Percentiles rank a stretch among this genome's conserved stretches.
Conservation (phyloP, 2,888 invertebrate species). For the Diachrysia chrysitis region DNA sequence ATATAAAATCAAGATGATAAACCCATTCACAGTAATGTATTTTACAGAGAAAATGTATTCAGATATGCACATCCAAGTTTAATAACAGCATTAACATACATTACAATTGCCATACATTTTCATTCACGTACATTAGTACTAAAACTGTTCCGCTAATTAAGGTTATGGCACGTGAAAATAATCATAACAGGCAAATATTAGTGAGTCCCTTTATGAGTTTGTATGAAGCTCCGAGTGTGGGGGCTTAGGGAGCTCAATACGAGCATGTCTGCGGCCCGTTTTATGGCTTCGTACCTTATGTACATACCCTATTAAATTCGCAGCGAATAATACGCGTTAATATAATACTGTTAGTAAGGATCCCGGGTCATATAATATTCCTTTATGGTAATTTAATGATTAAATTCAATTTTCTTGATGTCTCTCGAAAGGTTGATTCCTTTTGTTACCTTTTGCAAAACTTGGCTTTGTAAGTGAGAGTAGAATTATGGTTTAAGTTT, state of each 20-base stretch:
- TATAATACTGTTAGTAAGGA: conserved; percentile 28
- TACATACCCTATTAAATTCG: conserved; percentile 68
- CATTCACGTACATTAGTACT: conserved; percentile 55
- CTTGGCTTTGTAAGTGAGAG: neutral
- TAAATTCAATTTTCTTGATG: conserved; percentile 41
- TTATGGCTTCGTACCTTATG: conserved; percentile 62
- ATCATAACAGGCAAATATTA: conserved; percentile 74
- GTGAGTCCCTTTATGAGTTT: conserved; percentile 72
- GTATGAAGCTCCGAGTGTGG: conserved; percentile 41
- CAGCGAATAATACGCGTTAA: conserved; percentile 62
- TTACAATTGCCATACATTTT: conserved; percentile 37
- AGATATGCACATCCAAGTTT: conserved; percentile 30
- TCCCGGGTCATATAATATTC: conserved; percentile 30
- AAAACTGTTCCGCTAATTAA: conserved; percentile 70
- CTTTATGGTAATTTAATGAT: conserved; percentile 49
- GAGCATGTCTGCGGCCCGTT: conserved; percentile 65
- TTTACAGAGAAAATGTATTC: neutral
- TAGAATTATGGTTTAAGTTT: neutral
- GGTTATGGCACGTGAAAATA: conserved; percentile 66
- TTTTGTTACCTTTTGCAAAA: neutral
- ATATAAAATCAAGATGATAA: neutral
- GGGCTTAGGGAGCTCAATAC: conserved; percentile 65
- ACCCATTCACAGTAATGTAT: neutral
- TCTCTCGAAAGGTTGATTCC: conserved; percentile 7
- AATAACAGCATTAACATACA: conserved; percentile 37